These are phyloP conservation scores for Mesembrinibis cayennensis DNA, from an alignment of 2,113 vertebrate genomes.

Conservation along the genomic window DNA sequence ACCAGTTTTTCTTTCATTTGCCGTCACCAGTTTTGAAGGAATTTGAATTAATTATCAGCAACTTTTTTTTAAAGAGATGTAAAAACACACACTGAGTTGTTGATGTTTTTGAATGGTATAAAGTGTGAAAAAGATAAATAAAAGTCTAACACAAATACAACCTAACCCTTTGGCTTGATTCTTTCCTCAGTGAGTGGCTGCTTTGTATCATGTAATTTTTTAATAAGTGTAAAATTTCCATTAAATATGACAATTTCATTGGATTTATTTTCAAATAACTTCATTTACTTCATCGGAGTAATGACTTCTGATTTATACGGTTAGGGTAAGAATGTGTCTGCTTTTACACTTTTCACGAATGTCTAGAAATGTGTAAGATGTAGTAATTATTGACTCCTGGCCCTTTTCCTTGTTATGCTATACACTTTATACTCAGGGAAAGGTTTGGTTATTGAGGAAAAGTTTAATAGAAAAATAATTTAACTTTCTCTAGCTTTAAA, in stretches of 20 bases:
- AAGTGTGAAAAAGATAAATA: background rate
- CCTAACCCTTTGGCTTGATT: background rate
- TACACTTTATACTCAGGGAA: background rate
- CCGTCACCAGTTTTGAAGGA: background rate
- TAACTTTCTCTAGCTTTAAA: background rate
- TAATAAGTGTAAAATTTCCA: background rate
- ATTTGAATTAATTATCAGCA: background rate
- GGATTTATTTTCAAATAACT: background rate
- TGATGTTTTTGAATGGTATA: background rate
- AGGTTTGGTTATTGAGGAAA: background rate
- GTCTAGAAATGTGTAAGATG: background rate
- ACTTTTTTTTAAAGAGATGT: background rate
- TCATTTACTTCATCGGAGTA: background rate
- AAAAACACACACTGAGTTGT: background rate
- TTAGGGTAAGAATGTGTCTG: background rate
- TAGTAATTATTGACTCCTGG: background rate
- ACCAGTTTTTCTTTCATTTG: background rate
- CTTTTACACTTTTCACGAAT: background rate
- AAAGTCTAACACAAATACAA: background rate
- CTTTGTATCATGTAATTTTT: background rate
- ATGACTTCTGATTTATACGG: background rate
- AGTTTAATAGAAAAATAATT: background rate
- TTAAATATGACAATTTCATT: background rate
- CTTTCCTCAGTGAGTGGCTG: background rate
- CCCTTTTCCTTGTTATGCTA: background rate